Conservation (phyloP, 2,888 invertebrate species). For the Agonopterix subpropinquella region DNA sequence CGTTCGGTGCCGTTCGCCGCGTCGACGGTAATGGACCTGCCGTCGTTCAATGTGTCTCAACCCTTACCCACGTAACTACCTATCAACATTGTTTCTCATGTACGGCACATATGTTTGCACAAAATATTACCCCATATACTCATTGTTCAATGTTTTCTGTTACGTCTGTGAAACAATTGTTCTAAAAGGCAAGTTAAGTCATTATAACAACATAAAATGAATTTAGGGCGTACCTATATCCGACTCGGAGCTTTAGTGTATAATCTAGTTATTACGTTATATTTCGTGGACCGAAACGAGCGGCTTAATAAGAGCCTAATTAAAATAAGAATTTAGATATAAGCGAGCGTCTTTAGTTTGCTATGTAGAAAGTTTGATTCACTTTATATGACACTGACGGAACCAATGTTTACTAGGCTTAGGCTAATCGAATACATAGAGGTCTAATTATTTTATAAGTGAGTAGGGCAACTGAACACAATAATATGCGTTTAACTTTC, state of each 20-base stretch:
- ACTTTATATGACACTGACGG: constrained; percentile 37
- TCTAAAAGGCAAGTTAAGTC: too few relatives aligned
- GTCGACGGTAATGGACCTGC: too few relatives aligned
- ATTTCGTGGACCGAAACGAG: constrained; percentile 42
- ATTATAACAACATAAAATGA: too few relatives aligned
- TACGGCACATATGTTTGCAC: too few relatives aligned
- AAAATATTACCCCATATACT: too few relatives aligned
- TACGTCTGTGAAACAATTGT: too few relatives aligned
- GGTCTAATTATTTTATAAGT: constrained; percentile 47
- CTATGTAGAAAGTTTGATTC: constrained; percentile 39
- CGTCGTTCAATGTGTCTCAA: too few relatives aligned
- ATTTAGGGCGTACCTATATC: constrained; percentile 16
- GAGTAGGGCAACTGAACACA: constrained; percentile 34
- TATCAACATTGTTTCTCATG: too few relatives aligned
- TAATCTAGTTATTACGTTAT: constrained; percentile 38
- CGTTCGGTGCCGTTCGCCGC: too few relatives aligned
- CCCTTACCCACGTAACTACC: too few relatives aligned
- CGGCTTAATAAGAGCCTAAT: constrained; percentile 49
- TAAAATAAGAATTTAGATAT: constrained; percentile 49
- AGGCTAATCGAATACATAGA: constrained; percentile 31
- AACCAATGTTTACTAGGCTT: constrained; percentile 63
- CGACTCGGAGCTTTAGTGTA: constrained; percentile 30
- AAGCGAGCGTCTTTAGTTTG: constrained; percentile 50
- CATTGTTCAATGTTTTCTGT: too few relatives aligned
- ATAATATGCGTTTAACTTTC: constrained; percentile 38